A percentile compares a stretch with the other conserved stretches of the same genome.
These are phyloP conservation scores for Gonatopus flavifemur DNA, from an alignment of 1,140 invertebrate species.

Conservation along the genomic window DNA sequence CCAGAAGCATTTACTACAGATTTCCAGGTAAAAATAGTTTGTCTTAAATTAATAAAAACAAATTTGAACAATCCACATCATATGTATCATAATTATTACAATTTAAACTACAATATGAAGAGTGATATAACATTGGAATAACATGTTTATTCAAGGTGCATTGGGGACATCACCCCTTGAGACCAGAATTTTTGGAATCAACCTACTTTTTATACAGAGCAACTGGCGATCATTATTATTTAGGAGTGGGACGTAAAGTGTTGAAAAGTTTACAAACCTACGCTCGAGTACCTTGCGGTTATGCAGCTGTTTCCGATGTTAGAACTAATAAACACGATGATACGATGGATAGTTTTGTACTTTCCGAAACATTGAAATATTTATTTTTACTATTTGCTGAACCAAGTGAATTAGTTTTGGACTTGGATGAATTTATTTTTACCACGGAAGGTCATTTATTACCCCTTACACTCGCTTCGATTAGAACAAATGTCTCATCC, in stretches of 20 bases:
- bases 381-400: slow-evolving; percentile 93
- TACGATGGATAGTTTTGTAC: slow-evolving; percentile 97
- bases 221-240: slow-evolving; percentile 93
- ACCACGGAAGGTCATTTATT: slow-evolving; percentile 97
- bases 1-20: slow-evolving; percentile 97
- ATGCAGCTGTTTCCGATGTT: slow-evolving; percentile 96
- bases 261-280: slow-evolving; percentile 89
- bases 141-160: slow-evolving; percentile 69
- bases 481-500: slow-evolving; percentile 51
- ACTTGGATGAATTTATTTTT: slow-evolving; percentile 95
- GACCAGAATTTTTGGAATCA: slow-evolving; percentile 97
- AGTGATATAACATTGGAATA: background rate
- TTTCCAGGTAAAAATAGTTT: slow-evolving; percentile 69
- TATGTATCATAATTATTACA: background rate
- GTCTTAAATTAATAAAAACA: background rate
- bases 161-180: slow-evolving; percentile 95
- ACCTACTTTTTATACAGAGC: slow-evolving; percentile 96
- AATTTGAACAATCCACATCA: background rate
- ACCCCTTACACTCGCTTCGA: slow-evolving; percentile 76
- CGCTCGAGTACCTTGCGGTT: slow-evolving; percentile 92
- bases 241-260: slow-evolving; percentile 89
- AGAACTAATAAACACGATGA: slow-evolving; percentile 86
- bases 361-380: slow-evolving; percentile 98
- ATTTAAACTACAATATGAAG: background rate
- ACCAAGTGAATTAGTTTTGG: slow-evolving; percentile 80